phyloP scores from a whole-genome alignment of 2,113 vertebrate species.

The Pitta sordida region DNA sequence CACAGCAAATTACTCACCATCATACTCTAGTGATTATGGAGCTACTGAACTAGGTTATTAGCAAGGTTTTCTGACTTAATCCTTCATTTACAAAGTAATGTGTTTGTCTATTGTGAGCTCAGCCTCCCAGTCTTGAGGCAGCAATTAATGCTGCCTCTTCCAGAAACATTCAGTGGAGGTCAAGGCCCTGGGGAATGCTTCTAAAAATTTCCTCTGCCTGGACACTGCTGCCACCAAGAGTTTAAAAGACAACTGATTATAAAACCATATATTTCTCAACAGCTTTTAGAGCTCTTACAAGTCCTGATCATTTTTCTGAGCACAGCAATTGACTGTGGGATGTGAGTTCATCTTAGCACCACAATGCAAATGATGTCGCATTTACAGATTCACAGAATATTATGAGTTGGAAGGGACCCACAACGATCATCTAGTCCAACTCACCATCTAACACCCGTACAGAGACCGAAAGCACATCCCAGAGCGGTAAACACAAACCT shows the following conservation, averaged over 20 bases:
- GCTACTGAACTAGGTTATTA: conserved; percentile 32
- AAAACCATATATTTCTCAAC: neutral
- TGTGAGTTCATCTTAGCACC: neutral
- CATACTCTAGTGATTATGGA: conserved; percentile 15
- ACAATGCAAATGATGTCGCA: neutral
- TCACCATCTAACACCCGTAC: too few species aligned
- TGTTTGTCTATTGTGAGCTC: neutral
- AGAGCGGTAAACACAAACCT: too few species aligned
- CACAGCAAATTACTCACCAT: conserved; percentile 33
- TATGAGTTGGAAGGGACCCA: too few species aligned
- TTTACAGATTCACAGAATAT: too few species aligned
- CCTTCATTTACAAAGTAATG: conserved; percentile 39
- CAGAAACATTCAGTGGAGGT: neutral
- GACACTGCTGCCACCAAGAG: conserved; percentile 47
- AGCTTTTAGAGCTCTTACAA: neutral
- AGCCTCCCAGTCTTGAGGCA: neutral
- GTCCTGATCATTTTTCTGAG: neutral
- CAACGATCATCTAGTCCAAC: too few species aligned
- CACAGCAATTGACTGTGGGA: neutral
- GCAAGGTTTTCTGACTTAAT: conserved; percentile 26
- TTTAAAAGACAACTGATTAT: neutral
- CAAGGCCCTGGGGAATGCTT: neutral
- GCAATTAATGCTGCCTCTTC: conserved; percentile 33
- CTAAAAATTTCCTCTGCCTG: neutral
- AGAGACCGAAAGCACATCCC: too few species aligned